These are phyloP conservation scores for Zophobas morio DNA, from an alignment of 1,140 invertebrate species.

Conservation along the genomic window DNA sequence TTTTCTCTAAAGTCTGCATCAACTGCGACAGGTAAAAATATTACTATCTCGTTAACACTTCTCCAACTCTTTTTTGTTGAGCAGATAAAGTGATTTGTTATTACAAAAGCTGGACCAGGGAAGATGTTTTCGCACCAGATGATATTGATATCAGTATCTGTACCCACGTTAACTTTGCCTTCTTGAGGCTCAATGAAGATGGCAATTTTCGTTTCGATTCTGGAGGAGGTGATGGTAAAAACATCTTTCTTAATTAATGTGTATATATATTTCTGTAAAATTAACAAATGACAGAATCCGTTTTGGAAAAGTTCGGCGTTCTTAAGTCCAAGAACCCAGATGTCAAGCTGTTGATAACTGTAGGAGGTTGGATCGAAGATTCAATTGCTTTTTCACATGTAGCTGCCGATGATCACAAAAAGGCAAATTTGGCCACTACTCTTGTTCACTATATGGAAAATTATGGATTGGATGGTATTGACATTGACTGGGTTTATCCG, in stretches of 20 bases:
- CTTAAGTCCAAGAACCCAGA: constrained; percentile 74
- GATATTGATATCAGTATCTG: constrained; percentile 75
- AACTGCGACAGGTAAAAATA: no score
- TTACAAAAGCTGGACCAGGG: constrained; percentile 74
- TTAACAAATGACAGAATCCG: constrained; percentile 67
- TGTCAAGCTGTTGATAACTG: constrained; percentile 78
- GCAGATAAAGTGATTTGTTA: constrained; percentile 72
- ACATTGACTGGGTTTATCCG: constrained; percentile 76
- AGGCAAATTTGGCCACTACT: constrained; percentile 64
- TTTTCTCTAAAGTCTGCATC: no score
- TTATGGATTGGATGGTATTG: constrained; percentile 73
- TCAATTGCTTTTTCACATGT: constrained; percentile 70
- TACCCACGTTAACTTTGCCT: constrained; percentile 79
- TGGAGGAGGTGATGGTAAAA: background rate
- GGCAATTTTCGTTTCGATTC: constrained; percentile 11
- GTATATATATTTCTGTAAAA: constrained; percentile 68
- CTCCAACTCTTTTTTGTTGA: no score
- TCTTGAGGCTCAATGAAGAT: constrained; percentile 71
- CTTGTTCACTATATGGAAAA: constrained; percentile 67
- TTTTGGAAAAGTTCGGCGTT: constrained; percentile 69
- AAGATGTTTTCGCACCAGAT: constrained; percentile 70
- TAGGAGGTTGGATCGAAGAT: constrained; percentile 84
- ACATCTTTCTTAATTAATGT: background rate
- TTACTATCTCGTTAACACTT: no score
- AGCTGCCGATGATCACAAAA: constrained; percentile 53